A percentile compares a stretch with the other conserved stretches of the same genome.
These are phyloP conservation scores for Drosophila sechellia DNA, from an alignment of 1,140 invertebrate genomes.

Conservation along the genomic window DNA sequence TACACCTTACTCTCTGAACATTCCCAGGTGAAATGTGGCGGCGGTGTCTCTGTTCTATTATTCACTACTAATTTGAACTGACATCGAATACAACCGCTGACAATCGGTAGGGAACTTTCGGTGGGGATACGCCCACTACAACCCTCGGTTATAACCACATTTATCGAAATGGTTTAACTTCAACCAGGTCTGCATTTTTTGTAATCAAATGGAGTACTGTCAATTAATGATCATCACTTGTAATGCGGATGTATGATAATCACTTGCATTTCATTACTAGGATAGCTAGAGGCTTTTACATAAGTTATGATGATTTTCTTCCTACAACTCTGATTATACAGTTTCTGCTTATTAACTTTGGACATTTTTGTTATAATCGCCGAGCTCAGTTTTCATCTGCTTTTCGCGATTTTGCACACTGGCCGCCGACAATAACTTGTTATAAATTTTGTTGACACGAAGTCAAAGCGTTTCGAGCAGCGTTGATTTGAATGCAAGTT, in stretches of 20 bases:
- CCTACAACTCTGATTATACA: too few species aligned
- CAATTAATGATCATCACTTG: slow-evolving; percentile 3
- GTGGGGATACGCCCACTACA: slow-evolving; percentile 9
- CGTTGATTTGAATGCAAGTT: slow-evolving; percentile 77
- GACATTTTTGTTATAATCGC: too few species aligned
- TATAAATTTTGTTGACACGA: slow-evolving; percentile 78
- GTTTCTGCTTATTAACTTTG: too few species aligned
- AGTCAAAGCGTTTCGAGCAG: slow-evolving; percentile 71
- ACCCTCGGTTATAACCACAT: slow-evolving; percentile 23
- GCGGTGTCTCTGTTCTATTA: slow-evolving; percentile 39
- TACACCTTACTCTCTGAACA: slow-evolving; percentile 46
- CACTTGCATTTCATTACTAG: neutral
- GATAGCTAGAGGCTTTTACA: too few species aligned
- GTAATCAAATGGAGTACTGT: slow-evolving; percentile 25
- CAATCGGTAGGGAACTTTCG: slow-evolving; percentile 49
- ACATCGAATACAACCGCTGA: slow-evolving; percentile 62
- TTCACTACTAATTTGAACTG: slow-evolving; percentile 54
- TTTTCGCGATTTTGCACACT: slow-evolving; percentile 43
- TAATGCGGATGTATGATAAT: neutral
- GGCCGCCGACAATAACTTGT: slow-evolving; percentile 53
- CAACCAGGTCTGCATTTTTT: neutral
- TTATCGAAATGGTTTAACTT: slow-evolving; percentile 26
- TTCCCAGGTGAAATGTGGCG: slow-evolving; percentile 9
- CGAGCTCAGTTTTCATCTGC: slow-evolving; percentile 36
- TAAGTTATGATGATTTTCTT: neutral